Evolutionary conservation across 2,797 vertebrate species (phyloP).

Genomic region (Phylloscopus collybita): DNA sequence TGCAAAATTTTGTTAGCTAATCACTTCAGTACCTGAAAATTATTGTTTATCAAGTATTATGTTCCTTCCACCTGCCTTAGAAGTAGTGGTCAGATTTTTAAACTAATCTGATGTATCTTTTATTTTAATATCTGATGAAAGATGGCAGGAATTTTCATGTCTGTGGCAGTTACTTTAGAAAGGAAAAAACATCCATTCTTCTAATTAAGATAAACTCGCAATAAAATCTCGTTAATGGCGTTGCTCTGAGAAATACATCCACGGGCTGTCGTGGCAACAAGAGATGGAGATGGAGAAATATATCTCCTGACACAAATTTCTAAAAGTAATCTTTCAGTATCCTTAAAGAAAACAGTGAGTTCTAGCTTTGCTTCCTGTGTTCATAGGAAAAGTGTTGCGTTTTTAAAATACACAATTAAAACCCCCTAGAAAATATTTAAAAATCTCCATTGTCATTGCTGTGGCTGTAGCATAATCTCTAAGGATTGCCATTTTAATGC

Average conservation of each 20-base stretch:
- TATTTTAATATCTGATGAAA: neutral
- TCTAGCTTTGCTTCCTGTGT: neutral
- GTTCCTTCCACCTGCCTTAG: neutral
- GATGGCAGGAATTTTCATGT: neutral
- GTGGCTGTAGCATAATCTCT: slow-evolving; percentile 28
- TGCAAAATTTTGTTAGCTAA: neutral
- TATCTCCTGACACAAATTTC: neutral
- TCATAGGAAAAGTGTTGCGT: neutral
- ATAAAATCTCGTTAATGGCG: neutral
- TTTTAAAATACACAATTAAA: neutral
- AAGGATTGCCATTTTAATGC: slow-evolving; percentile 62
- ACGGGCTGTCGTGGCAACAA: neutral
- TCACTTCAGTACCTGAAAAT: neutral
- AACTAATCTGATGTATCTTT: neutral
- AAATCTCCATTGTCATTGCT: slow-evolving; percentile 13
- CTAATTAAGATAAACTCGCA: neutral
- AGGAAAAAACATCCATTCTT: neutral
- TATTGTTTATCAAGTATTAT: neutral
- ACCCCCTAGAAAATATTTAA: neutral
- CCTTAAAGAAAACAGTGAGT: neutral
- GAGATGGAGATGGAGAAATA: neutral
- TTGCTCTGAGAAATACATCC: neutral
- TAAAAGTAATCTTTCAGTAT: neutral
- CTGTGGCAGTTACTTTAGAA: neutral
- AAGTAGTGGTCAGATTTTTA: neutral